A percentile compares a stretch with the other conserved stretches of the same genome.
Conservation (phyloP, 2,113 vertebrate species). For the Pao palembangensis region DNA sequence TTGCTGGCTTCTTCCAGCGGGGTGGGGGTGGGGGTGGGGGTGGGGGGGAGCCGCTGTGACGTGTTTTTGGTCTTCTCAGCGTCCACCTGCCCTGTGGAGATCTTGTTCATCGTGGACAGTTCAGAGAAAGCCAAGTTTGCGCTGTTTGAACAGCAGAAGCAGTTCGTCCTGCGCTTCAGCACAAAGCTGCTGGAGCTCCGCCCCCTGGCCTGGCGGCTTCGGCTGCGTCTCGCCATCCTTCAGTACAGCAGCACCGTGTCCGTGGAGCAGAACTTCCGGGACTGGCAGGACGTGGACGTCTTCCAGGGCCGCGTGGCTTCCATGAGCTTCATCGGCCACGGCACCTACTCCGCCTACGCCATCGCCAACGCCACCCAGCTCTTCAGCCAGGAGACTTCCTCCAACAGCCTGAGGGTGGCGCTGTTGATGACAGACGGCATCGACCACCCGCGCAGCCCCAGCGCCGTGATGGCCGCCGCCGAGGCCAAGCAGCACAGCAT, state of each 20-base stretch:
- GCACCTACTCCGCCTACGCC: constrained; percentile 84
- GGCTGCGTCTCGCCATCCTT: constrained; percentile 78
- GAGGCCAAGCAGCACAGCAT: constrained; percentile 80
- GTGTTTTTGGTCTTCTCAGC: constrained; percentile 54
- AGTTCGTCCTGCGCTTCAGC: constrained; percentile 76
- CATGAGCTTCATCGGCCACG: constrained; percentile 82
- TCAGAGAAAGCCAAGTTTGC: constrained; percentile 81
- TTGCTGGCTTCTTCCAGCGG: no score
- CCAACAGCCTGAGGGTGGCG: constrained; percentile 72
- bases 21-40: no score
- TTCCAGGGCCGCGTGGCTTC: constrained; percentile 77
- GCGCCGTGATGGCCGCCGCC: constrained; percentile 68
- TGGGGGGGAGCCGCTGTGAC: background rate
- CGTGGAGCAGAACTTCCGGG: constrained; percentile 80
- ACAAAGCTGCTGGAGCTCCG: constrained; percentile 72
- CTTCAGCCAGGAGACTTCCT: constrained; percentile 75
- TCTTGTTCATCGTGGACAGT: constrained; percentile 86
- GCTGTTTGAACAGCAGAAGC: constrained; percentile 80
- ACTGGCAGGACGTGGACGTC: constrained; percentile 80
- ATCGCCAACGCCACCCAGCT: constrained; percentile 82
- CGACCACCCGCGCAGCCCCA: constrained; percentile 85
- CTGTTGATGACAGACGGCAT: constrained; percentile 83
- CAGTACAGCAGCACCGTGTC: constrained; percentile 86
- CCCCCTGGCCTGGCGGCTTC: constrained; percentile 59
- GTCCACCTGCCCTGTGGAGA: constrained; percentile 77